Percentiles rank a stretch among this genome's conserved stretches.
These are phyloP conservation scores for Psophia crepitans DNA, from an alignment of 2,113 vertebrate genomes.

Conservation along the genomic window DNA sequence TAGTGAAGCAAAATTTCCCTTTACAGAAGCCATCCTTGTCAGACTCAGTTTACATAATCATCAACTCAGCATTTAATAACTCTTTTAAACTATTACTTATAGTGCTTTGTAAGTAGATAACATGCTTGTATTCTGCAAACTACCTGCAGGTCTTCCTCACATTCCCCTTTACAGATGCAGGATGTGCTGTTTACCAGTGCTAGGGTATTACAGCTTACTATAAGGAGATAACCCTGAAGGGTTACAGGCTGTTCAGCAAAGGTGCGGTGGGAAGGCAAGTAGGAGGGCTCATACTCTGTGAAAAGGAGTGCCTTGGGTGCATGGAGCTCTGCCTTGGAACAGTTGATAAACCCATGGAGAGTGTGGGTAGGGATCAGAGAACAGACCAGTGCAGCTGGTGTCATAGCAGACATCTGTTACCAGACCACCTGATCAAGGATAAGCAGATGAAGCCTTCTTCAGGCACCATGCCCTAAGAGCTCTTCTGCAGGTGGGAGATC, in stretches of 20 bases:
- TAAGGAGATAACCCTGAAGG: background rate
- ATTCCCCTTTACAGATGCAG: background rate
- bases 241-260: background rate
- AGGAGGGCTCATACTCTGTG: background rate
- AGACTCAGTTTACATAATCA: background rate
- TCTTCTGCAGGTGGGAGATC: background rate
- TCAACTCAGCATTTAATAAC: background rate
- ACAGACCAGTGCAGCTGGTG: background rate
- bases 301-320: background rate
- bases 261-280: background rate
- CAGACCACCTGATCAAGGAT: background rate
- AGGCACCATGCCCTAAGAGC: background rate
- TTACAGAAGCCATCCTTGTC: background rate
- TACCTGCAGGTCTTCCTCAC: background rate
- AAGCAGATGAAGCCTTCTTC: background rate
- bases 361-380: background rate
- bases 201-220: background rate
- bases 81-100: background rate
- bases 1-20: background rate
- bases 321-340: background rate
- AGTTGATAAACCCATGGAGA: background rate
- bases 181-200: background rate
- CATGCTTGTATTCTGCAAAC: background rate
- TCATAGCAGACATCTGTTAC: background rate
- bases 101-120: background rate